Evolutionary conservation across 2,888 invertebrate species (phyloP).

Genomic region (Tipula helvola): DNA sequence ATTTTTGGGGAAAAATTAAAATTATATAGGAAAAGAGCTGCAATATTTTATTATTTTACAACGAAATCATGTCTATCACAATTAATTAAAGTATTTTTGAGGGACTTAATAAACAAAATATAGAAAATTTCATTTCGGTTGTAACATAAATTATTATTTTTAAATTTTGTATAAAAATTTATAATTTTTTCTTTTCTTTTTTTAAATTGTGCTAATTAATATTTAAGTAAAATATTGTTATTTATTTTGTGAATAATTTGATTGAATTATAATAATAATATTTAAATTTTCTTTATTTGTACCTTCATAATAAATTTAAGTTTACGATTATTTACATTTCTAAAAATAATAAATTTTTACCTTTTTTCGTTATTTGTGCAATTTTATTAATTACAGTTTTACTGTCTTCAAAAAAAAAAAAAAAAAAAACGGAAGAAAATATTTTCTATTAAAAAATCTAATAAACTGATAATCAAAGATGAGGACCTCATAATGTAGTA

Average conservation of each 20-base stretch:
- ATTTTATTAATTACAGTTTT: background rate
- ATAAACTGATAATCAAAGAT: background rate
- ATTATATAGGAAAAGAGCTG: background rate
- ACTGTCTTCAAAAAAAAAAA: background rate
- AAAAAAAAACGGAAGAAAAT: background rate
- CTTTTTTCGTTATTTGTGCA: background rate
- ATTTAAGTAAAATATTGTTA: background rate
- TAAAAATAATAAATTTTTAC: background rate
- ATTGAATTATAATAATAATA: background rate
- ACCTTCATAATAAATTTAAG: background rate
- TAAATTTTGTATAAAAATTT: background rate
- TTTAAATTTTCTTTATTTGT: background rate
- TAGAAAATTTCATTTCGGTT: background rate
- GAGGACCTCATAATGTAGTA: background rate
- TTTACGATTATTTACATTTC: background rate
- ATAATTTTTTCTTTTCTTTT: background rate
- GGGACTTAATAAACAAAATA: background rate
- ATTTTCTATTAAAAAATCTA: background rate
- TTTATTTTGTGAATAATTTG: slow-evolving; percentile 4
- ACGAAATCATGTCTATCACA: background rate
- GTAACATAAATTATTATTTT: background rate
- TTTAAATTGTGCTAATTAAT: background rate
- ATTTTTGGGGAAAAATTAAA: background rate
- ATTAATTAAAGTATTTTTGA: background rate
- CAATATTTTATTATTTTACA: background rate